Evolutionary conservation across 2,888 invertebrate genomes (phyloP).

Genomic region (Diloba caeruleocephala): DNA sequence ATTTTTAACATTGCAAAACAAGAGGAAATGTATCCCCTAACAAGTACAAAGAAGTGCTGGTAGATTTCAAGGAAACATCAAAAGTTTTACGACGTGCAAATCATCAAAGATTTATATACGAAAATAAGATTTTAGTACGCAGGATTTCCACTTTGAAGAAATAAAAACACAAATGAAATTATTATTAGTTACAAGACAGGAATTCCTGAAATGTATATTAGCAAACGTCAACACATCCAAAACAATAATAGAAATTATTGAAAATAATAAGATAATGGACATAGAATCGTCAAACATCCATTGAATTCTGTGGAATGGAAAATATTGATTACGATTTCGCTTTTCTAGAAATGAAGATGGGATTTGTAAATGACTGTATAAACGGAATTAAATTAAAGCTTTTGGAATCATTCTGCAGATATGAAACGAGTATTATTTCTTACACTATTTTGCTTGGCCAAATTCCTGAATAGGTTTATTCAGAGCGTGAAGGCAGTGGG

Average conservation of each 20-base stretch:
- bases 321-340: too few relatives aligned
- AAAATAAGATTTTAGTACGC: conserved; percentile 36
- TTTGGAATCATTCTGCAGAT: conserved; percentile 9
- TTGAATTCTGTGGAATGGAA: too few relatives aligned
- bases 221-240: too few relatives aligned
- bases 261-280: too few relatives aligned
- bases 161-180: conserved; percentile 32
- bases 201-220: conserved; percentile 6
- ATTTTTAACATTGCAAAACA: too few relatives aligned
- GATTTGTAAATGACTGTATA: conserved; percentile 6
- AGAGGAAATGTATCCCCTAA: conserved; percentile 5
- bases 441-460: conserved; percentile 31
- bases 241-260: too few relatives aligned
- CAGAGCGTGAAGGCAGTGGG: conserved; percentile 37
- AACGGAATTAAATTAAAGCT: conserved; percentile 9
- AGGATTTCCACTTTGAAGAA: conserved; percentile 19
- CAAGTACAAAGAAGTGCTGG: conserved; percentile 19
- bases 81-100: conserved; percentile 39
- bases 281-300: too few relatives aligned
- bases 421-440: conserved; percentile 31
- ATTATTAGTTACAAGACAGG: conserved; percentile 12
- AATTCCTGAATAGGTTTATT: conserved; percentile 40
- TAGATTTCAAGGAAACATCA: conserved; percentile 28
- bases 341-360: too few relatives aligned
- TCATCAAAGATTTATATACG: conserved; percentile 45